Conservation (phyloP, 92 coral and sea anemone genomes). For the Porites evermanni region DNA sequence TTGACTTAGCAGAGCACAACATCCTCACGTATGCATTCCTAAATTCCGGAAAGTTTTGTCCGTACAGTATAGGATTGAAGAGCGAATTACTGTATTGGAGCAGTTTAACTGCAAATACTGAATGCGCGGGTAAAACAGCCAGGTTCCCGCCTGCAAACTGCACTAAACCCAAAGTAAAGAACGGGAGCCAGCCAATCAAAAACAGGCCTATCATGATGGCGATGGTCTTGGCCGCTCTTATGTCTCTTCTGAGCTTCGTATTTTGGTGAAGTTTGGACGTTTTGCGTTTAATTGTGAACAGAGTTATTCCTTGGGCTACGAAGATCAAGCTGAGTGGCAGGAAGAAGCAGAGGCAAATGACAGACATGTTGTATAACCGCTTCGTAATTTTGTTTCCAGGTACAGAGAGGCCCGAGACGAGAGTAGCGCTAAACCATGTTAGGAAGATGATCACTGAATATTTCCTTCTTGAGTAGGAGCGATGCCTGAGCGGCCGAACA, state of each 20-base stretch:
- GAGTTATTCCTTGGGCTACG: slow-evolving; percentile 69
- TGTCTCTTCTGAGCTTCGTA: slow-evolving; percentile 57
- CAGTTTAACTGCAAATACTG: slow-evolving; percentile 67
- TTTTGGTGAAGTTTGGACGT: slow-evolving; percentile 42
- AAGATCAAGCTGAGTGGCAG: slow-evolving; percentile 65
- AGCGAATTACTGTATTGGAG: slow-evolving; percentile 79
- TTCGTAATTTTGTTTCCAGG: slow-evolving; percentile 60
- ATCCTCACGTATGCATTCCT: slow-evolving; percentile 65
- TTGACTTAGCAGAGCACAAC: slow-evolving; percentile 29
- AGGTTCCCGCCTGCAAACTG: slow-evolving; percentile 12
- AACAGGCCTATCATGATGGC: slow-evolving; percentile 73
- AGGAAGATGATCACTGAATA: slow-evolving; percentile 64
- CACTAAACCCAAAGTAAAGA: slow-evolving; percentile 67
- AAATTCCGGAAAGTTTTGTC: slow-evolving; percentile 76
- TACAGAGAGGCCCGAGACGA: slow-evolving; percentile 69
- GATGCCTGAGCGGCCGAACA: slow-evolving; percentile 82
- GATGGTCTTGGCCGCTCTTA: slow-evolving; percentile 76
- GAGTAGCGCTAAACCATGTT: slow-evolving; percentile 66
- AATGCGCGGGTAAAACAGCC: slow-evolving; percentile 47
- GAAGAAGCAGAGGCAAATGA: slow-evolving; percentile 73
- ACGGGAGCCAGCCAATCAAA: slow-evolving; percentile 82
- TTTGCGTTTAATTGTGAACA: slow-evolving; percentile 57
- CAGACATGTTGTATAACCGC: slow-evolving; percentile 69
- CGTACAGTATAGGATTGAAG: slow-evolving; percentile 74
- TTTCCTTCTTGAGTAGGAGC: slow-evolving; percentile 65